Evolutionary conservation across 37 sponge, comb jelly and placozoan genomes (phyloP).

Genomic region (Crambe crambe): DNA sequence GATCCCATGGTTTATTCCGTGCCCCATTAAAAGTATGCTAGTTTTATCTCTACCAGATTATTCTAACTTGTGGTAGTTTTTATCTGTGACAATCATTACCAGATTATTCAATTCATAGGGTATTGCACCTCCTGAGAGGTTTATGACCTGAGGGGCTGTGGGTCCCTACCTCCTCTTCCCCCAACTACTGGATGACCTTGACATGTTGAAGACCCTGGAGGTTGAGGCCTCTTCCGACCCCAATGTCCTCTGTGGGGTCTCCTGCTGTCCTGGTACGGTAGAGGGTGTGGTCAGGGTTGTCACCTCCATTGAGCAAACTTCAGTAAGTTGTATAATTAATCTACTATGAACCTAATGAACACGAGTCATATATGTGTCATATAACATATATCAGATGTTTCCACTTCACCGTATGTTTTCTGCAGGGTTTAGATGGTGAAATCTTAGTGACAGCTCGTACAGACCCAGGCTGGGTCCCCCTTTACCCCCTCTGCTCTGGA

Average conservation of each 20-base stretch:
- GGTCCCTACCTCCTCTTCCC: conserved; percentile 70
- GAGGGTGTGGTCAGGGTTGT: conserved; percentile 78
- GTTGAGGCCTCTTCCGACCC: conserved; percentile 81
- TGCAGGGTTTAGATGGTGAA: conserved; percentile 74
- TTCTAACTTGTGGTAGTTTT: conserved; percentile 15
- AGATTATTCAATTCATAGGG: conserved; percentile 52
- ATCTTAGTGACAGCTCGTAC: conserved; percentile 87
- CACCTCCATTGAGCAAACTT: conserved; percentile 61
- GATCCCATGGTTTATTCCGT: too few relatives aligned
- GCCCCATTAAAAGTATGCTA: too few relatives aligned
- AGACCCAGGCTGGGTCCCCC: conserved; percentile 92
- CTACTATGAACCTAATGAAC: neutral
- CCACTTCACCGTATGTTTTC: too few relatives aligned
- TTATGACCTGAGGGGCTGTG: conserved; percentile 70
- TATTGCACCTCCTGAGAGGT: conserved; percentile 83
- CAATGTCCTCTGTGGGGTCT: conserved; percentile 65
- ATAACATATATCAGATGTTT: neutral
- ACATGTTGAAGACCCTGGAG: conserved; percentile 69
- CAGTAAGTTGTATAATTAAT: conserved; percentile 21
- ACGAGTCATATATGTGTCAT: neutral
- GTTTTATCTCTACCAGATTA: conserved; percentile 79
- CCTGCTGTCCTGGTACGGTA: conserved; percentile 90
- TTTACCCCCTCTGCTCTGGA: conserved; percentile 87
- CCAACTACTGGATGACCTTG: conserved; percentile 74
- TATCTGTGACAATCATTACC: too few relatives aligned